A percentile compares a stretch with the other conserved stretches of the same genome.
Evolutionary conservation across 2,888 invertebrate genomes (phyloP).

Genomic region (Harpalus rubripes): DNA sequence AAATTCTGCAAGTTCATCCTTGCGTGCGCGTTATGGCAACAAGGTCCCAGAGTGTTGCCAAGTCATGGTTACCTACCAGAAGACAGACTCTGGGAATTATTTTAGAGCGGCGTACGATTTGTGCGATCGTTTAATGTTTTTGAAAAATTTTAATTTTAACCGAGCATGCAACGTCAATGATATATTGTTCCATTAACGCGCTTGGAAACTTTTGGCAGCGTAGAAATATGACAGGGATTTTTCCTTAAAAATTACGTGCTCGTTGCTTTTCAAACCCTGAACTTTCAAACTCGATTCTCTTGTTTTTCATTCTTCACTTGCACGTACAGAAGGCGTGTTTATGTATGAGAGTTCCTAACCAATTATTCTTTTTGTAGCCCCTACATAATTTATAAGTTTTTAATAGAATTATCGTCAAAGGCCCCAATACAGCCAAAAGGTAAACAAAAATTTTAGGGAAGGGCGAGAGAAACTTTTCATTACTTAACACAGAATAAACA

Average conservation of each 20-base stretch:
- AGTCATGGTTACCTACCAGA: slow-evolving; percentile 53
- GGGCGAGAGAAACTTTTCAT: neutral
- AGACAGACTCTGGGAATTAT: slow-evolving; percentile 39
- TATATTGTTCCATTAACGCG: slow-evolving; percentile 57
- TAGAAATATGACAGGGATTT: slow-evolving; percentile 55
- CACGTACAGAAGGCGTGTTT: slow-evolving; percentile 11
- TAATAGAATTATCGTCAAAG: neutral
- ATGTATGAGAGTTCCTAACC: neutral
- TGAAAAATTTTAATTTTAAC: slow-evolving; percentile 59
- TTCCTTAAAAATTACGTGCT: slow-evolving; percentile 47
- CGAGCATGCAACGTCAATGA: slow-evolving; percentile 53
- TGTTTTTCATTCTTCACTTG: slow-evolving; percentile 30
- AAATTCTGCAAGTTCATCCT: neutral
- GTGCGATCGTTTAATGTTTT: slow-evolving; percentile 57
- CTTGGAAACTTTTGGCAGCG: slow-evolving; percentile 43
- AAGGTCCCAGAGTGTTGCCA: neutral
- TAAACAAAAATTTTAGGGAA: neutral
- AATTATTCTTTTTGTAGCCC: slow-evolving; percentile 22
- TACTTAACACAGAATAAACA: too few species aligned
- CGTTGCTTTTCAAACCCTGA: slow-evolving; percentile 35
- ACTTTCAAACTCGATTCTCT: slow-evolving; percentile 41
- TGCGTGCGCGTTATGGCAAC: neutral
- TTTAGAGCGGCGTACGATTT: slow-evolving; percentile 40
- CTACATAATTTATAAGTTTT: slow-evolving; percentile 1
- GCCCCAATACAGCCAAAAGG: neutral